Evolutionary conservation across 2,113 vertebrate species (phyloP).

Genomic region (Mesembrinibis cayennensis): DNA sequence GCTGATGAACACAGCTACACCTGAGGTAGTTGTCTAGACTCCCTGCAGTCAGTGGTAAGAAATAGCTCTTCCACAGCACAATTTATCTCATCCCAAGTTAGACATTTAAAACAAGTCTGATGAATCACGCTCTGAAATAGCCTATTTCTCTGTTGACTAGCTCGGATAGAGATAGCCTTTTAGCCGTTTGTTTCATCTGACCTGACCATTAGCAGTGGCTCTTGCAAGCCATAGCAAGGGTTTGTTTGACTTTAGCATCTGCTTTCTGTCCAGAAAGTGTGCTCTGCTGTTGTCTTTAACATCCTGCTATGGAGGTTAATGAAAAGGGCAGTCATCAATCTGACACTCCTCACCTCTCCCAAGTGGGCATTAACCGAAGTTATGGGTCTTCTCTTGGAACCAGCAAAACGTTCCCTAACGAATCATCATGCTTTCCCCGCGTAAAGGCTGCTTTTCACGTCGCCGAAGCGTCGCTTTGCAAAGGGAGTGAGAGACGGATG

Average conservation of each 20-base stretch:
- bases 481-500: not conserved
- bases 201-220: not conserved
- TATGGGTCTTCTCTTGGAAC: not conserved
- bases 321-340: not conserved
- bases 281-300: not conserved
- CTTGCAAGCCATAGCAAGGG: not conserved
- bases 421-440: accelerated
- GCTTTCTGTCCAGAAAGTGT: accelerated
- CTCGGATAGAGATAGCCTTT: not conserved
- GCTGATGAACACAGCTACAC: not conserved
- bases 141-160: not conserved
- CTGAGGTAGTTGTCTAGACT: not conserved
- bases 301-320: not conserved
- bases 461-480: accelerated
- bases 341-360: not conserved
- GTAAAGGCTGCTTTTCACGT: accelerated
- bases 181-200: not conserved
- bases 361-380: not conserved
- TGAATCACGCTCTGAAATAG: not conserved
- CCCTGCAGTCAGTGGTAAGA: not conserved
- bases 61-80: not conserved
- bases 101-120: slow-evolving; percentile 4
- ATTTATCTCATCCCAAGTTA: not conserved
- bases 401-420: not conserved
- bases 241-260: not conserved